Percentiles rank a stretch among this genome's conserved stretches.
Conservation (phyloP, 2,797 vertebrate genomes). For the Schizothorax lantsangensis region DNA sequence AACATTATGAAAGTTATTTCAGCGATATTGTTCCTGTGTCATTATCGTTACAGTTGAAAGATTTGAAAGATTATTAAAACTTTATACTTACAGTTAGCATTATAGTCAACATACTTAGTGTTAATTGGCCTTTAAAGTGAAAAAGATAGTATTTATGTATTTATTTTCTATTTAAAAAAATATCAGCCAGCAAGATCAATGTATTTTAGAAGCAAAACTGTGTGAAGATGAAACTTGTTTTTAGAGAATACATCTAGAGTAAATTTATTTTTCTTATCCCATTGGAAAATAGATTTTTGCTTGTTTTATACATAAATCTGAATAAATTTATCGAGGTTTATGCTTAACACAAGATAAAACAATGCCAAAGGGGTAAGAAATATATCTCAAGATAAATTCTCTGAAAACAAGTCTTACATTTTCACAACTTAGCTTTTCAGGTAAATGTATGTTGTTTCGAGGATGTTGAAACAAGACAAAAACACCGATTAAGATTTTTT, state of each 20-base stretch:
- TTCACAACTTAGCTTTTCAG: background rate
- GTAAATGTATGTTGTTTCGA: background rate
- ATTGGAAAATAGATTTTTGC: background rate
- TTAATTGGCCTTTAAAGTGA: background rate
- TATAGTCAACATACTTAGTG: background rate
- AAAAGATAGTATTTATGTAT: background rate
- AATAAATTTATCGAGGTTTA: background rate
- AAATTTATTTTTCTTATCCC: background rate
- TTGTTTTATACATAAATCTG: background rate
- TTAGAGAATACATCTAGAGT: background rate
- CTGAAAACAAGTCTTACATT: conserved; percentile 4
- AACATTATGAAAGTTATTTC: background rate
- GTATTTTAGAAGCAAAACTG: background rate
- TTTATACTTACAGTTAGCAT: background rate
- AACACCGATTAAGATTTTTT: background rate
- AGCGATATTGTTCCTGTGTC: background rate
- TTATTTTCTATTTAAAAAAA: background rate
- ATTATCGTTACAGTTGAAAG: too few relatives aligned
- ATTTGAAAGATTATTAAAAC: background rate
- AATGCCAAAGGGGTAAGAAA: background rate
- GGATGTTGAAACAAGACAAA: background rate
- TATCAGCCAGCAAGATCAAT: conserved; percentile 1
- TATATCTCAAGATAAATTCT: background rate
- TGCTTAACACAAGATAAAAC: background rate
- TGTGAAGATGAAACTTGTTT: conserved; percentile 9